A percentile compares a stretch with the other conserved stretches of the same genome.
These are phyloP conservation scores for Sebastes aleutianus DNA, from an alignment of 2,797 vertebrate genomes.

Conservation along the genomic window DNA sequence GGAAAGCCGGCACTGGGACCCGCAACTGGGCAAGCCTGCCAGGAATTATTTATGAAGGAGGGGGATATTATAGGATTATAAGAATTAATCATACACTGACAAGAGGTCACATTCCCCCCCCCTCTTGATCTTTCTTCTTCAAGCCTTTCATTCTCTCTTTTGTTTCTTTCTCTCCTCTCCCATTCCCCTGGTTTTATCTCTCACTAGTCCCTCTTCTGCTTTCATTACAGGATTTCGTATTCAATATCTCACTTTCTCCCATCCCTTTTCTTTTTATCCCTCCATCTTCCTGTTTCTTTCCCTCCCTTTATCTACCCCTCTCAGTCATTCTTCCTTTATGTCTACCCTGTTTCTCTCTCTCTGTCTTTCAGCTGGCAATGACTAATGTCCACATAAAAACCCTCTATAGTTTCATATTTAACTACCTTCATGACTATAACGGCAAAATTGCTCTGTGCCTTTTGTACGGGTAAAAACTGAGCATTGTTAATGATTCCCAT, in stretches of 20 bases:
- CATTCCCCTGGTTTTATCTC: not conserved
- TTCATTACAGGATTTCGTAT: not conserved
- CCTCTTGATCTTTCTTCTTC: conserved; percentile 13
- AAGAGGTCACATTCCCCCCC: conserved; percentile 48
- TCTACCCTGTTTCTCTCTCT: not conserved
- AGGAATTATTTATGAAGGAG: conserved; percentile 71
- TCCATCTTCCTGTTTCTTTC: not conserved
- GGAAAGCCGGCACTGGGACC: conserved; percentile 46
- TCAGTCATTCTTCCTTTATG: not conserved
- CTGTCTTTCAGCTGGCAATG: not conserved
- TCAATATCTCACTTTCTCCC: not conserved
- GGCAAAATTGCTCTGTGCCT: conserved; percentile 7
- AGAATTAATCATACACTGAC: conserved; percentile 65
- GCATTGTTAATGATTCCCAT: not conserved
- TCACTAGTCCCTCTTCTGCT: not conserved
- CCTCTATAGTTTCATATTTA: conserved; percentile 32
- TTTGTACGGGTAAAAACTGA: not conserved
- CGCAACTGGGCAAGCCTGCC: conserved; percentile 58
- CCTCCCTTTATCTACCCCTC: not conserved
- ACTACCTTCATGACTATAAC: conserved; percentile 8
- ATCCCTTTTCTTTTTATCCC: not conserved
- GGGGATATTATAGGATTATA: conserved; percentile 72
- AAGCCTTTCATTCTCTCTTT: not conserved
- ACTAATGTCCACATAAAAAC: conserved; percentile 35
- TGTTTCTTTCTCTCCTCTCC: not conserved